Evolutionary conservation across 2,113 vertebrate species (phyloP).

Genomic region (Haemorhous mexicanus): DNA sequence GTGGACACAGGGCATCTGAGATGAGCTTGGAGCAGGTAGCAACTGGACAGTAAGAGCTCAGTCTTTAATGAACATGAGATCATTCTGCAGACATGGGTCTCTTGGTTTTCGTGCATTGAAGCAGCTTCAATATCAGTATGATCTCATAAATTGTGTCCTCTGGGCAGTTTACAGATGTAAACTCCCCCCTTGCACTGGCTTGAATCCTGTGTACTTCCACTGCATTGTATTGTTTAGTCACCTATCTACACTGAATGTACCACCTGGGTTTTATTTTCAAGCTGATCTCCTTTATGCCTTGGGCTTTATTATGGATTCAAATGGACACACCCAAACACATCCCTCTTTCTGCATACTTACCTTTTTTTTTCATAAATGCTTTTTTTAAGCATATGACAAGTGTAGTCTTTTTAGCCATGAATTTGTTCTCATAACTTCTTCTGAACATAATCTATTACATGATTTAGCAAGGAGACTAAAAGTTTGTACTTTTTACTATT

Average conservation of each 20-base stretch:
- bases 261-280: slow-evolving; percentile 33
- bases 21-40: slow-evolving; percentile 9
- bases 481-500: background rate
- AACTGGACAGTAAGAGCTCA: background rate
- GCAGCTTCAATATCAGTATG: slow-evolving; percentile 39
- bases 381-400: background rate
- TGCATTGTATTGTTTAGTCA: background rate
- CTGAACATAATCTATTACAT: background rate
- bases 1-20: background rate
- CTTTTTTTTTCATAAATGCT: background rate
- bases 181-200: slow-evolving; percentile 31
- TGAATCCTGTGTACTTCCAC: slow-evolving; percentile 51
- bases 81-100: slow-evolving; percentile 27
- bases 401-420: background rate
- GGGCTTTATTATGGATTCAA: background rate
- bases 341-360: background rate
- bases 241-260: background rate
- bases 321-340: background rate
- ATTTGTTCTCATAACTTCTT: background rate
- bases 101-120: slow-evolving; percentile 29
- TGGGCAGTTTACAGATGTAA: slow-evolving; percentile 27
- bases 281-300: background rate
- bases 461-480: background rate
- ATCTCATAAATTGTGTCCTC: slow-evolving; percentile 44
- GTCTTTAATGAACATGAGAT: background rate